phyloP scores from a whole-genome alignment of 2,888 invertebrate species.

The Harpalus rufipes region DNA sequence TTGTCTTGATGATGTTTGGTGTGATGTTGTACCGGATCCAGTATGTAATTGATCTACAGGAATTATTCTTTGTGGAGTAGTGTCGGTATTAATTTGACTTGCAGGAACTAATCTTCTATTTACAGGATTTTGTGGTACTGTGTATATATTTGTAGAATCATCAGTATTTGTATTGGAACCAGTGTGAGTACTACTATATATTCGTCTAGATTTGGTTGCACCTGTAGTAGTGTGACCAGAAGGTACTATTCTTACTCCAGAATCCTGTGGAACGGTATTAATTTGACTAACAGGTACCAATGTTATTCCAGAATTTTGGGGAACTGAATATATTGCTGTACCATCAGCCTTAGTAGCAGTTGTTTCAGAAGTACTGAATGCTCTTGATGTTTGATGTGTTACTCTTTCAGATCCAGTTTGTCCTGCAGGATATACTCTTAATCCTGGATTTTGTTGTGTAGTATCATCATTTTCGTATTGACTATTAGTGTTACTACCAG shows the following conservation, averaged over 20 bases:
- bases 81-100: background rate
- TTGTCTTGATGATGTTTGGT: constrained; percentile 2
- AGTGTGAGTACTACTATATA: background rate
- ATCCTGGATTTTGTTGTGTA: background rate
- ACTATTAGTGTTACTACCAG: background rate
- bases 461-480: background rate
- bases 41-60: background rate
- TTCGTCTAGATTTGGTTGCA: background rate
- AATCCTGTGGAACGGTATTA: background rate
- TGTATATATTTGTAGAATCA: background rate
- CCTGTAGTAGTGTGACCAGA: background rate
- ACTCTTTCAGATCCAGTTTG: background rate
- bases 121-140: too few species aligned
- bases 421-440: background rate
- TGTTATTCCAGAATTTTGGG: constrained; percentile 4
- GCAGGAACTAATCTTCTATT: too few species aligned
- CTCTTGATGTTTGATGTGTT: background rate
- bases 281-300: background rate
- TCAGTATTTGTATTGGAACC: background rate
- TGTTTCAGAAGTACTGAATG: background rate
- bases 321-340: background rate
- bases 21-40: constrained; percentile 3
- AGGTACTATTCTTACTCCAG: constrained; percentile 1
- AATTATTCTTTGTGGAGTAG: background rate
- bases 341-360: background rate